phyloP scores from a whole-genome alignment of 1,140 invertebrate species.

The Sipha flava region DNA sequence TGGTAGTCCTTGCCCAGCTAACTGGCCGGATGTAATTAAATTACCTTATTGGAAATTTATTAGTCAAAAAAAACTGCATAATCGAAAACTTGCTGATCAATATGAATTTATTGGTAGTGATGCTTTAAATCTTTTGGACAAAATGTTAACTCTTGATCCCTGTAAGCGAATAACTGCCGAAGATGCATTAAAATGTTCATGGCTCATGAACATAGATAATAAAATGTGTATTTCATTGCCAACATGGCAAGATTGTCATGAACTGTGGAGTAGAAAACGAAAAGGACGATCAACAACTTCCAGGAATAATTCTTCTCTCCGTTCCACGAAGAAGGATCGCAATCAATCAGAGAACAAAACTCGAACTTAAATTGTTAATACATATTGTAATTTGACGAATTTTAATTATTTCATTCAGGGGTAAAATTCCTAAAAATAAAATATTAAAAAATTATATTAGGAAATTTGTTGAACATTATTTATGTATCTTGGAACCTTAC shows the following conservation, averaged over 20 bases:
- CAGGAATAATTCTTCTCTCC: constrained; percentile 45
- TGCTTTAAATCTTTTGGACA: constrained; percentile 91
- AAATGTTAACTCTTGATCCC: constrained; percentile 95
- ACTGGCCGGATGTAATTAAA: constrained; percentile 95
- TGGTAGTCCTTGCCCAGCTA: constrained; percentile 89
- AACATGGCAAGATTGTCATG: constrained; percentile 96
- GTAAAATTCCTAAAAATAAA: constrained; percentile 19
- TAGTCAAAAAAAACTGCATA: constrained; percentile 86
- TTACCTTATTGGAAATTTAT: constrained; percentile 85
- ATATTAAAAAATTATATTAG: constrained; percentile 18
- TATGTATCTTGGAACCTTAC: not conserved
- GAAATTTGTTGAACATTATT: constrained; percentile 6
- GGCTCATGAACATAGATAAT: constrained; percentile 88
- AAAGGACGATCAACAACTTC: constrained; percentile 61
- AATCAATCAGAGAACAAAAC: constrained; percentile 58
- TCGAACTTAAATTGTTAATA: constrained; percentile 9
- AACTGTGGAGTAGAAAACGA: constrained; percentile 94
- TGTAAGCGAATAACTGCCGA: constrained; percentile 87
- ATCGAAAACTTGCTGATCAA: constrained; percentile 80
- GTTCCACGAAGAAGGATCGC: constrained; percentile 58
- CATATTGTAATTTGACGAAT: constrained; percentile 27
- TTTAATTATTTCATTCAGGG: constrained; percentile 18
- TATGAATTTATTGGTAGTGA: constrained; percentile 81
- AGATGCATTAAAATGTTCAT: constrained; percentile 83
- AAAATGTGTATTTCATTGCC: constrained; percentile 76